These are phyloP conservation scores for Diarsia rubi DNA, from an alignment of 2,888 invertebrate species.

Conservation along the genomic window DNA sequence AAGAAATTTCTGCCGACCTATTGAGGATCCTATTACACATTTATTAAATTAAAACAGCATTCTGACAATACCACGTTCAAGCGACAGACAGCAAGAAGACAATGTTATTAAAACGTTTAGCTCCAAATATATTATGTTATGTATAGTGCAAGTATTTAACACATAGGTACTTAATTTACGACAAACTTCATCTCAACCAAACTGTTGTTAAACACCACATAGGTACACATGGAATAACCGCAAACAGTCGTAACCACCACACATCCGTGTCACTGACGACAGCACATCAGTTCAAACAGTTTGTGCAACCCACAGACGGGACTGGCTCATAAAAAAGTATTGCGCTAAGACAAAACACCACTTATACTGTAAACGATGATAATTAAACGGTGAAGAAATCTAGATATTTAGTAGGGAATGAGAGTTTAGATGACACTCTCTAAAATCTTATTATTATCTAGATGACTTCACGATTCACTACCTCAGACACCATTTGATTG, in stretches of 20 bases:
- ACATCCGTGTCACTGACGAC: conserved; percentile 53
- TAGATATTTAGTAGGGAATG: background rate
- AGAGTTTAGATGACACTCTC: background rate
- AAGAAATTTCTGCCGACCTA: too few species aligned
- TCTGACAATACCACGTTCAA: background rate
- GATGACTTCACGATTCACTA: background rate
- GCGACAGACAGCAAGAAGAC: background rate
- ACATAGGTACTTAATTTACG: background rate
- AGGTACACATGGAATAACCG: conserved; percentile 25
- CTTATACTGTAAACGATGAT: conserved; percentile 17
- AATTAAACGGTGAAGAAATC: background rate
- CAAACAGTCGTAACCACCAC: conserved; percentile 40
- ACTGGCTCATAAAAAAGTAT: conserved; percentile 46
- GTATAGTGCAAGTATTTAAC: background rate
- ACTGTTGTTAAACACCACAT: background rate
- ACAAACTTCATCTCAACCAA: background rate
- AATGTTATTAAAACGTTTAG: background rate
- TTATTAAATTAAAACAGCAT: background rate
- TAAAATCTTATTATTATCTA: background rate
- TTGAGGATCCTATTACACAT: background rate
- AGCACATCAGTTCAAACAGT: conserved; percentile 28
- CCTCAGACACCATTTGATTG: background rate
- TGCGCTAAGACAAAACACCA: conserved; percentile 49
- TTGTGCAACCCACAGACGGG: conserved; percentile 45
- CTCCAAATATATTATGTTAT: background rate